These are phyloP conservation scores for Daubentonia madagascariensis DNA, from an alignment of 2,113 vertebrate species.

Conservation along the genomic window DNA sequence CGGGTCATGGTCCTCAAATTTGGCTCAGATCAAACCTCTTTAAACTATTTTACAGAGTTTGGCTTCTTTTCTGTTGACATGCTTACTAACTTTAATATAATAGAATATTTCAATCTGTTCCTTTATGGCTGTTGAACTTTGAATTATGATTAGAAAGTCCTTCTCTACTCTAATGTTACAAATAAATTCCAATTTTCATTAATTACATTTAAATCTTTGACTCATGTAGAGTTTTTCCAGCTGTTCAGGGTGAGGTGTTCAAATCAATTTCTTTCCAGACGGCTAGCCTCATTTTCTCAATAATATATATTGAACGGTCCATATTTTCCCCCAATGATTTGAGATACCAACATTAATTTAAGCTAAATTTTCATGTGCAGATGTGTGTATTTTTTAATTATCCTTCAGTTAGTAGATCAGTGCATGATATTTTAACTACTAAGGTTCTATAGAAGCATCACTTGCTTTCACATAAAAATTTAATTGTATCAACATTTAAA, in stretches of 20 bases:
- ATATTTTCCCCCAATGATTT: not conserved
- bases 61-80: too few relatives aligned
- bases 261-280: conserved; percentile 20
- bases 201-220: conserved; percentile 27
- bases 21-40: too few relatives aligned
- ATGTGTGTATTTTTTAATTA: not conserved
- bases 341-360: not conserved
- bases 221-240: not conserved
- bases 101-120: not conserved
- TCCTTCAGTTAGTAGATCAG: not conserved
- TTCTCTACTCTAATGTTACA: not conserved
- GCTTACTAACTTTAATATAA: not conserved
- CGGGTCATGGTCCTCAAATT: too few relatives aligned
- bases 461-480: not conserved
- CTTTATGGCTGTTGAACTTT: not conserved
- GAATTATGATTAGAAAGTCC: not conserved
- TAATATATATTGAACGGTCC: not conserved
- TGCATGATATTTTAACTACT: not conserved
- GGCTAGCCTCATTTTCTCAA: not conserved
- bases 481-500: not conserved
- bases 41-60: too few relatives aligned
- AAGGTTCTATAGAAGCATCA: not conserved
- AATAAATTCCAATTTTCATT: not conserved
- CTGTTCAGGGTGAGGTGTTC: not conserved
- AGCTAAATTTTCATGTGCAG: not conserved